Percentiles rank a stretch among this genome's conserved stretches.
Evolutionary conservation across 2,113 vertebrate species (phyloP).

Genomic region (Penelope pileata): DNA sequence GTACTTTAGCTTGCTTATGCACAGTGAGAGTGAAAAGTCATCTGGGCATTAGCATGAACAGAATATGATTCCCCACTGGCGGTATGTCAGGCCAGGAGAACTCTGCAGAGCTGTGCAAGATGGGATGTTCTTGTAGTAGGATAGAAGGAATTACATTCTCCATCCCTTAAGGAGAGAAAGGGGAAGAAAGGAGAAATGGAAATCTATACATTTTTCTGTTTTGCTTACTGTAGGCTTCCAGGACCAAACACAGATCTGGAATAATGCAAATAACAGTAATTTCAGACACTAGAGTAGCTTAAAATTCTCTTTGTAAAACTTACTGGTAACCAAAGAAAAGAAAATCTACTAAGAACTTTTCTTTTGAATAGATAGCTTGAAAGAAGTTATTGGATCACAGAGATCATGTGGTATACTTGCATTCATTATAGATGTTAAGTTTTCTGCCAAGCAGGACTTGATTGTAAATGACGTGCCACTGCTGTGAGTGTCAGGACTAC

Average conservation of each 20-base stretch:
- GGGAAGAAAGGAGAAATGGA: neutral
- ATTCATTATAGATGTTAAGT: constrained; percentile 20
- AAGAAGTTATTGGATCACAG: constrained; percentile 1
- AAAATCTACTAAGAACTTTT: neutral
- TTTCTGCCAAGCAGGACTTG: constrained; percentile 2
- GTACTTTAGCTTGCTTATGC: neutral
- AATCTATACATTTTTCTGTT: neutral
- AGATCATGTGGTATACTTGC: neutral
- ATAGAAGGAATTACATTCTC: neutral
- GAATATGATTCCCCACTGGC: neutral
- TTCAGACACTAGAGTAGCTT: neutral
- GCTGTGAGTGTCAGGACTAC: neutral
- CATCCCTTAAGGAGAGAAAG: neutral
- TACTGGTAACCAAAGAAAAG: neutral
- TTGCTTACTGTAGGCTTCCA: neutral
- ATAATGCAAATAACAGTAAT: neutral
- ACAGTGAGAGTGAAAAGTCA: neutral
- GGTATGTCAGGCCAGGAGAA: neutral
- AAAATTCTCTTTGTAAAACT: neutral
- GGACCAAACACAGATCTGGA: neutral
- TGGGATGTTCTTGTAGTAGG: neutral
- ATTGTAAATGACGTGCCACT: constrained; percentile 3
- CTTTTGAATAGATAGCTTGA: neutral
- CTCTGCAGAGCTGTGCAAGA: neutral
- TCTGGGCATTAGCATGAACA: neutral